phyloP scores from a whole-genome alignment of 35 echinoderm and acorn worm genomes.

The Ptychodera flava region DNA sequence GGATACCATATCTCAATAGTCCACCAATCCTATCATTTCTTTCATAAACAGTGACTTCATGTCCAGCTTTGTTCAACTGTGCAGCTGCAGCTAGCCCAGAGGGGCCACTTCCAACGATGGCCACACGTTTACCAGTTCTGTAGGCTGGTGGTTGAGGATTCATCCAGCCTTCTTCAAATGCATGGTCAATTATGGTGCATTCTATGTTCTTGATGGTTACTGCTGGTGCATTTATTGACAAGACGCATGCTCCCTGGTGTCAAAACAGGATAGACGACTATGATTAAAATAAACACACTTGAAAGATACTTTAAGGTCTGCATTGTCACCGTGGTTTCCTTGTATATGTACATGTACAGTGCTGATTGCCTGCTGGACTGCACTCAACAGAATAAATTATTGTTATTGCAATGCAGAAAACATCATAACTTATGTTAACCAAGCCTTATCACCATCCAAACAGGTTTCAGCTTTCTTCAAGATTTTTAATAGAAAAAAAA shows the following conservation, averaged over 20 bases:
- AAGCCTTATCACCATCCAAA: no score
- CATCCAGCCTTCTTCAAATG: conserved; percentile 98
- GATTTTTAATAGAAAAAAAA: no score
- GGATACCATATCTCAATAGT: conserved; percentile 91
- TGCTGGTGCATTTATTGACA: conserved; percentile 83
- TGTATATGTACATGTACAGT: no score
- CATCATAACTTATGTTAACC: no score
- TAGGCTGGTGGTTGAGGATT: conserved; percentile 53
- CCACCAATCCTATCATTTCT: conserved; percentile 89
- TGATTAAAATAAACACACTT: no score
- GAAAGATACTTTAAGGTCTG: no score
- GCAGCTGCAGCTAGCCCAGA: conserved; percentile 80
- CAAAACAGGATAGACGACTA: no score
- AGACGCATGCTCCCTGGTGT: conserved; percentile 79
- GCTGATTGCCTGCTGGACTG: no score
- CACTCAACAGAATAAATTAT: no score
- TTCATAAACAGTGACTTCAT: conserved; percentile 87
- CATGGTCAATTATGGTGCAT: conserved; percentile 91
- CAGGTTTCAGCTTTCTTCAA: no score
- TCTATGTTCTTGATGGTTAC: conserved; percentile 99
- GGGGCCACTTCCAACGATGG: conserved; percentile 78
- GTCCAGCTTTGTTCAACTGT: conserved; percentile 97
- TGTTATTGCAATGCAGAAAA: no score
- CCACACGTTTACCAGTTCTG: conserved; percentile 83
- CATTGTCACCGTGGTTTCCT: no score